Evolutionary conservation across 2,888 invertebrate genomes (phyloP).

Genomic region (Troides helena): DNA sequence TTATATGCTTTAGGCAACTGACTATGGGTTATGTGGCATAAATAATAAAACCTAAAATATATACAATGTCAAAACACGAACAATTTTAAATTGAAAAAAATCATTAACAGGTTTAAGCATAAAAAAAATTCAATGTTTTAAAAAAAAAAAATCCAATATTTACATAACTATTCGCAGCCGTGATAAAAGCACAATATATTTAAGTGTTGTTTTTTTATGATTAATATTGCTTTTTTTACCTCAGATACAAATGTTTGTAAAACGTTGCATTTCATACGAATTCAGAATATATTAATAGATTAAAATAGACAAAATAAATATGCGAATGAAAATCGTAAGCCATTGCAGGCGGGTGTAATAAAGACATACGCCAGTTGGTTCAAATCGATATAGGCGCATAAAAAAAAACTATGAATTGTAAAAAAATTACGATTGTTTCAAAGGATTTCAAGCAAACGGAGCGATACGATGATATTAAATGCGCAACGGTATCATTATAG

Average conservation of each 20-base stretch:
- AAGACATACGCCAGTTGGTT: background rate
- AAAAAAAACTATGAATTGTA: background rate
- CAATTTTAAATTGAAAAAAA: background rate
- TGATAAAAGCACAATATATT: too few species aligned
- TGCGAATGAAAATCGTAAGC: background rate
- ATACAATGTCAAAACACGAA: background rate
- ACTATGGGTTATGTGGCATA: background rate
- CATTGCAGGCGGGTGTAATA: background rate
- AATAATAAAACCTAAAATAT: slow-evolving; percentile 1
- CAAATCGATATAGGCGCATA: background rate
- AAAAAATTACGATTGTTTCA: background rate
- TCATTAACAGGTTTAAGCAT: background rate
- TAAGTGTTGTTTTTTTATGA: background rate
- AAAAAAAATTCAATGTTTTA: background rate
- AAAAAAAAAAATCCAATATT: background rate
- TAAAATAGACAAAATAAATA: background rate
- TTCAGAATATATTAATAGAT: background rate
- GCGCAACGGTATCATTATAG: slow-evolving; percentile 22
- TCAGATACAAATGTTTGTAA: background rate
- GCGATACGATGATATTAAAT: slow-evolving; percentile 20
- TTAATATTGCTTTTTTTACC: background rate
- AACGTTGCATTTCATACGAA: background rate
- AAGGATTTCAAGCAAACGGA: background rate
- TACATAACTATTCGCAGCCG: background rate
- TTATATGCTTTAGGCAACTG: too few species aligned